Conservation (phyloP, 1,140 invertebrate species). For the Meteorus sp. region DNA sequence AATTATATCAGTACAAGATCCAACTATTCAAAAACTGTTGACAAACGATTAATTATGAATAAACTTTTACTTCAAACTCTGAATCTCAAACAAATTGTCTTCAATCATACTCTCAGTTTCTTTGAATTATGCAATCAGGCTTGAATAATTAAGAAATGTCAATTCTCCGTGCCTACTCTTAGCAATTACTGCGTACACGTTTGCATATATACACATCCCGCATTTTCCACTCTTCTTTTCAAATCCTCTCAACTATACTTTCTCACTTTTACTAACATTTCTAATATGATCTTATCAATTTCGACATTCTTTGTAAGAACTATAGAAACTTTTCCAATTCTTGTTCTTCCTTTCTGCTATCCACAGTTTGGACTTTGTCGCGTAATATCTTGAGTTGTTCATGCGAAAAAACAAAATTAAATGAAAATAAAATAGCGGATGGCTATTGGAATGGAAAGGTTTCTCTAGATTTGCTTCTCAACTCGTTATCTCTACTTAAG, state of each 20-base stretch:
- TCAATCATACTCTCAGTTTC: constrained; percentile 3
- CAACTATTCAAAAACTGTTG: neutral
- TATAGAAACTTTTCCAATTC: neutral
- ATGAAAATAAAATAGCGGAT: neutral
- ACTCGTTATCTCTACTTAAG: constrained; percentile 11
- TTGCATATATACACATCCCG: neutral
- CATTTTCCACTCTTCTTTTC: neutral
- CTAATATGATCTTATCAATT: constrained; percentile 1
- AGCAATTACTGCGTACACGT: neutral
- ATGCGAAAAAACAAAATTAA: neutral
- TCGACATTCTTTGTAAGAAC: neutral
- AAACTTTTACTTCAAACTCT: constrained; percentile 1
- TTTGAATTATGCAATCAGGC: constrained; percentile 10
- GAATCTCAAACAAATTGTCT: constrained; percentile 18
- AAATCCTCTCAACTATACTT: neutral
- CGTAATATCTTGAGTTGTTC: neutral
- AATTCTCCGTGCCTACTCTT: neutral
- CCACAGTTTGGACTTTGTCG: constrained; percentile 1
- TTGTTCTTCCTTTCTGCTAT: neutral
- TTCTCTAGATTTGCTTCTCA: neutral
- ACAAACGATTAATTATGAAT: neutral
- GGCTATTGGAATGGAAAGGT: neutral
- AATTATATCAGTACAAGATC: too few species aligned
- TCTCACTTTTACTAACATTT: neutral
- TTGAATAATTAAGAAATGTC: constrained; percentile 6